Evolutionary conservation across 2,888 invertebrate species (phyloP), one percentile per base, ranked within the genome.

Genomic region (Caenorhabditis panamensis): DNA sequence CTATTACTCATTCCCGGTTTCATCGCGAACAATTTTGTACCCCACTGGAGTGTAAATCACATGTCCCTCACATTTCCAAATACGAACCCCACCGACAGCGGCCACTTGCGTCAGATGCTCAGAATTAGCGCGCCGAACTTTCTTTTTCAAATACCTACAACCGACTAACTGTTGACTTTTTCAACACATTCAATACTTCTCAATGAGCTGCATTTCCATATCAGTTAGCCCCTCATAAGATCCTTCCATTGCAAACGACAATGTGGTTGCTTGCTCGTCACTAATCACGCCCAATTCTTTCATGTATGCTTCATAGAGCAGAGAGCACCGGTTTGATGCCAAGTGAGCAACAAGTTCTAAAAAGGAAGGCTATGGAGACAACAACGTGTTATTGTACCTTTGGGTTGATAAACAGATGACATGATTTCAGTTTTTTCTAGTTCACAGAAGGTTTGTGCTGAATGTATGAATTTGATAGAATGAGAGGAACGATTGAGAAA

Each of bases 41-140:
- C 63, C 49, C 9, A 4, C 13, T 20, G 63, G 63, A 1, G 26
- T 1, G 22, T 63, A 63, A 13, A 51, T 51, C 0, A 63, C 4
- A 22, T 63, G 63, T 11, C 63, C 63, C 5, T 49, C 49, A 26
- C 49, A 49, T 0, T 63, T 63, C 49, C 51, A 63, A 13, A 63
- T 49, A 5, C 51, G 47, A 1, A 51, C 8, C 5, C 36, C 51
- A 36, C 1, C 9, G 24, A n/a, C n/a, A 51, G 11, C 26, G 51
- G 51, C 6, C 13, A 51, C 13, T 13, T 22, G 11, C 13, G 51
- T 9, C 3, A 51, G 24, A 13, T 24, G 2, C 24, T 51, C 13
- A 8, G 22, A 11, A 13, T 51, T 51, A 1, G 13, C 5, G 4
- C 51, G 8, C 4, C 51, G 51, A 11, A 51, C 51, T 4, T 1